Conservation (phyloP, 2,888 invertebrate genomes). For the Alsophila aescularia region DNA sequence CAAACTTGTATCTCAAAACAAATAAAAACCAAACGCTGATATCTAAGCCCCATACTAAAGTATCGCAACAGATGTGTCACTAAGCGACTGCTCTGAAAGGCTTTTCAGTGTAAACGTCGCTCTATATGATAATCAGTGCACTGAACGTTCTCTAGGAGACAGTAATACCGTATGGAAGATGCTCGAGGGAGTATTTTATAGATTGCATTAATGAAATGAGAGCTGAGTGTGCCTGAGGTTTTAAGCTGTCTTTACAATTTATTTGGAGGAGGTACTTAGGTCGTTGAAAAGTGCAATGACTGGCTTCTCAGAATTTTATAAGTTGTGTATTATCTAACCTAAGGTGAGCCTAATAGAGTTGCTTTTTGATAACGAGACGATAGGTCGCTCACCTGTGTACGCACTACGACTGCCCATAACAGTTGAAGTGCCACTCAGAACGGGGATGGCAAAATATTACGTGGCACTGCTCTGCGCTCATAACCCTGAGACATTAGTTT, state of each 20-base stretch:
- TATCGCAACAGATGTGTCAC: constrained; percentile 31
- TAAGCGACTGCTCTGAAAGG: constrained; percentile 49
- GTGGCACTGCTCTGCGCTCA: too few species aligned
- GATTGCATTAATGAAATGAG: constrained; percentile 45
- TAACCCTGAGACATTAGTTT: too few species aligned
- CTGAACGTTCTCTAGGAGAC: constrained; percentile 39
- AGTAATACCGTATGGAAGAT: constrained; percentile 42
- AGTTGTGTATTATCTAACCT: not conserved
- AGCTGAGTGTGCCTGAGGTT: constrained; percentile 16
- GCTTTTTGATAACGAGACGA: too few species aligned
- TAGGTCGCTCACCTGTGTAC: too few species aligned
- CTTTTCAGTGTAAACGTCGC: constrained; percentile 59
- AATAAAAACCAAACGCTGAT: constrained; percentile 37
- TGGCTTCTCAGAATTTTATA: not conserved
- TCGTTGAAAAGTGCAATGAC: not conserved
- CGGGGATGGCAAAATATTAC: too few species aligned
- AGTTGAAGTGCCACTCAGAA: too few species aligned
- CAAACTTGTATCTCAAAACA: not conserved
- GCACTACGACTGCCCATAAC: too few species aligned
- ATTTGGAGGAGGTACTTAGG: not conserved
- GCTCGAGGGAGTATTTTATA: constrained; percentile 48
- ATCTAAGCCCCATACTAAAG: constrained; percentile 30
- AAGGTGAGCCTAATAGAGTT: too few species aligned
- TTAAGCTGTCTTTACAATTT: constrained; percentile 8
- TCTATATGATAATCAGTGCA: constrained; percentile 60